These are phyloP conservation scores for Aphrophora alni DNA, from an alignment of 2,888 invertebrate genomes.

Conservation along the genomic window DNA sequence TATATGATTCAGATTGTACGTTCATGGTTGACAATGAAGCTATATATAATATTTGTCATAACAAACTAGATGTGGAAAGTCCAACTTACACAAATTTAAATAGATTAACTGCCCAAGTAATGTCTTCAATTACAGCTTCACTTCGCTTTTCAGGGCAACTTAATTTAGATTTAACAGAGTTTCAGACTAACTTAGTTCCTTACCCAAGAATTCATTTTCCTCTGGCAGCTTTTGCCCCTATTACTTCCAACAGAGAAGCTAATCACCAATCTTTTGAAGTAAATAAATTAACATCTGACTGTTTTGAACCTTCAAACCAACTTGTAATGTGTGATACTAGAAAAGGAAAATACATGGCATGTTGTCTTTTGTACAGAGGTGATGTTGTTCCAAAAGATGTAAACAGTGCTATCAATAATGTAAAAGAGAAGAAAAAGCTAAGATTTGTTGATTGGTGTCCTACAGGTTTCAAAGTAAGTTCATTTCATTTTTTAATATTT, in stretches of 20 bases:
- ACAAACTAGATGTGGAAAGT: constrained; percentile 62
- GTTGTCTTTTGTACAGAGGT: constrained; percentile 49
- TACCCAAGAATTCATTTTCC: constrained; percentile 94
- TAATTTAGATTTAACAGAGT: constrained; percentile 67
- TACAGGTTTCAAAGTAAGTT: constrained; percentile 63
- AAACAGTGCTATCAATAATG: constrained; percentile 43
- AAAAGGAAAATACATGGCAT: constrained; percentile 50
- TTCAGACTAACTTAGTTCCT: constrained; percentile 80
- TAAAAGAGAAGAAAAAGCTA: constrained; percentile 57
- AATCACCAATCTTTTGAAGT: constrained; percentile 79
- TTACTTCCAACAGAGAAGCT: constrained; percentile 74
- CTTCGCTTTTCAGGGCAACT: constrained; percentile 81
- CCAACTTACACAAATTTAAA: constrained; percentile 66
- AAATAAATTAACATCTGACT: constrained; percentile 82
- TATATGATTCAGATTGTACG: constrained; percentile 55
- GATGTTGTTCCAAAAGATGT: constrained; percentile 48
- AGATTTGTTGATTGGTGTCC: constrained; percentile 68
- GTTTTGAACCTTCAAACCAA: constrained; percentile 89
- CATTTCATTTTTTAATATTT: too few species aligned
- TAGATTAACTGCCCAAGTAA: constrained; percentile 60
- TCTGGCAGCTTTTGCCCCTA: constrained; percentile 73
- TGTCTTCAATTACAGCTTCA: constrained; percentile 85
- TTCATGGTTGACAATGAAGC: constrained; percentile 57
- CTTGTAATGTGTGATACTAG: constrained; percentile 88
- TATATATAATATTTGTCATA: constrained; percentile 60